These are phyloP conservation scores for Thereuonema tuberculata DNA, from an alignment of 1,140 invertebrate genomes.

Conservation along the genomic window DNA sequence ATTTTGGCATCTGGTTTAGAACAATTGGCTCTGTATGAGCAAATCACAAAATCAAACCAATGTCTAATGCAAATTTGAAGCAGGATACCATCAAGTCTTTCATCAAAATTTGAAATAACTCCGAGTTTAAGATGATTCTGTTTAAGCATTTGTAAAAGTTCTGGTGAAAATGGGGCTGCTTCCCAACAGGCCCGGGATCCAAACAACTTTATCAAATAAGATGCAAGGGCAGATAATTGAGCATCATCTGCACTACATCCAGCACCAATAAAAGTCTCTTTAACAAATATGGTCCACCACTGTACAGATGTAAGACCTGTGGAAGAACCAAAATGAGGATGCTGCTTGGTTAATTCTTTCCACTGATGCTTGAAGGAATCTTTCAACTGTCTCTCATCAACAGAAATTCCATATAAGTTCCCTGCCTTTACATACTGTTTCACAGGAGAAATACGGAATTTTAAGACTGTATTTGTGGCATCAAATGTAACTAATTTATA, in stretches of 20 bases:
- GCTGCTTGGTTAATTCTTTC: slow-evolving; percentile 41
- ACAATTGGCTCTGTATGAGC: slow-evolving; percentile 53
- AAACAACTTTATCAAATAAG: slow-evolving; percentile 46
- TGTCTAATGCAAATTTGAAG: slow-evolving; percentile 43
- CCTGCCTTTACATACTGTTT: slow-evolving; percentile 56
- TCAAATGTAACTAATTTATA: slow-evolving; percentile 63
- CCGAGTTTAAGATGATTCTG: slow-evolving; percentile 35
- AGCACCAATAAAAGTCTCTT: slow-evolving; percentile 42
- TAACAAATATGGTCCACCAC: slow-evolving; percentile 64
- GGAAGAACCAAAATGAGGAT: slow-evolving; percentile 65
- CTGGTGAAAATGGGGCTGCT: slow-evolving; percentile 43
- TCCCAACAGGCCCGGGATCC: slow-evolving; percentile 54
- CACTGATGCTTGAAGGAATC: slow-evolving; percentile 47
- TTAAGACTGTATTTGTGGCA: slow-evolving; percentile 67
- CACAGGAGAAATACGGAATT: slow-evolving; percentile 50
- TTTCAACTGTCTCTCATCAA: slow-evolving; percentile 42
- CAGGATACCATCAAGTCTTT: slow-evolving; percentile 53
- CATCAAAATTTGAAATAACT: slow-evolving; percentile 78
- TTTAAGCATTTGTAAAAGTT: slow-evolving; percentile 44
- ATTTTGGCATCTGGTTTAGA: slow-evolving; percentile 61
- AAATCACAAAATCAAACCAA: slow-evolving; percentile 65
- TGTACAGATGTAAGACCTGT: slow-evolving; percentile 52
- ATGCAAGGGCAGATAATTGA: slow-evolving; percentile 41
- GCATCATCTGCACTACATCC: slow-evolving; percentile 20
- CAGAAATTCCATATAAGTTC: slow-evolving; percentile 46